Evolutionary conservation across 2,888 invertebrate species (phyloP), one percentile per base, ranked within the genome.

Genomic region (Achlya flavicornis): DNA sequence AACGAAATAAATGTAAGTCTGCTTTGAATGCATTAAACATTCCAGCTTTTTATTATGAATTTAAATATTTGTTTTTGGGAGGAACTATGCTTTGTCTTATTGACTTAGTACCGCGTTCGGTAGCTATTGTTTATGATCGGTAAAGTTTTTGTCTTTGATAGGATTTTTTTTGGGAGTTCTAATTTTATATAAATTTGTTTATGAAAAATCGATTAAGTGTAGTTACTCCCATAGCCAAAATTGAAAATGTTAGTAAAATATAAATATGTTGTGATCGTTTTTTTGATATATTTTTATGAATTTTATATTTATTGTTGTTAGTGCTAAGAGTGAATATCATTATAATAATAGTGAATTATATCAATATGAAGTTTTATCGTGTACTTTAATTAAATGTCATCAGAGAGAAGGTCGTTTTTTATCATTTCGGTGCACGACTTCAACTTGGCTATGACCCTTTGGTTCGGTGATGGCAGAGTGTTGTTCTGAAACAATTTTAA

Each of bases 331-430:
- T 69, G 73, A 72, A 77, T 80, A 78, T 80, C 78, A 79, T 75
- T 64, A 68, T 70, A 8, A 26, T 58, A 10, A 63, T 64, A 68
- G 61, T 73, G 61, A 73, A 75, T 76, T 78, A 72, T 83, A 78
- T 75, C 70, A 72, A 74, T 77, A 76, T 71, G 76, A 80, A 82
- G 85, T 87, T 87, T 81, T 83, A 77, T 76, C 58, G 76, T 82
- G 77, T 79, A 75, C 87, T 88, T 91, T 92, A 88, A 91, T 84
- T 41, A 41, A n/a, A n/a, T 46, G 75, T 90, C 81, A 77, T 90
- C 88, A 71, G 82, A 76, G 68, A 89, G 74, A 46, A 92, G 80
- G 57, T 89, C 81, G 66, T 79, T 80, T 78, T 89, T 92, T 66
- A 88, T 87, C 75, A 81, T 79, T 66, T 91, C 88, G 0, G 80